Evolutionary conservation across 2,113 vertebrate genomes (phyloP).

Genomic region (Sylvietta virens): DNA sequence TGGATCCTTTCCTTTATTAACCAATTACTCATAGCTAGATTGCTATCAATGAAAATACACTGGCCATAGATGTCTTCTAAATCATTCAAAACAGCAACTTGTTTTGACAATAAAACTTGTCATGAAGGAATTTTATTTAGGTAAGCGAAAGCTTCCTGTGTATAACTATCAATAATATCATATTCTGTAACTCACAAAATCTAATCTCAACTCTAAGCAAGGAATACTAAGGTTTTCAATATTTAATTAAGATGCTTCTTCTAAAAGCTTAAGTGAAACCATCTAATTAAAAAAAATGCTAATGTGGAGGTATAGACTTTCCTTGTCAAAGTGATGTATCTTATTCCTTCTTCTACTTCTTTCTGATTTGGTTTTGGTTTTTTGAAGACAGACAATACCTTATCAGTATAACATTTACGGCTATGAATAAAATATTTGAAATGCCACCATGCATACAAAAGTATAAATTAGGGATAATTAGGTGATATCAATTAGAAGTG

Average conservation of each 20-base stretch:
- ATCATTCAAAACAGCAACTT: background rate
- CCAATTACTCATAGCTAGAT: background rate
- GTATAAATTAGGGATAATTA: background rate
- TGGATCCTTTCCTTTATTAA: background rate
- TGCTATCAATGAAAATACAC: background rate
- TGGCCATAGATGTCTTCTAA: background rate
- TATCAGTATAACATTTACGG: background rate
- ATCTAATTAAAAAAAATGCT: constrained; percentile 70
- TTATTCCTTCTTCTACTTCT: constrained; percentile 34
- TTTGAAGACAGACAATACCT: constrained; percentile 6
- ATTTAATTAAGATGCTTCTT: constrained; percentile 60
- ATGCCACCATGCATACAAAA: background rate
- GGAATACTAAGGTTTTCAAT: constrained; percentile 36
- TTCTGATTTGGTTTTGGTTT: background rate
- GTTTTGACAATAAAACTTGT: background rate
- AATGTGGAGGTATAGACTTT: constrained; percentile 54
- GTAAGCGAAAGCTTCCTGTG: background rate
- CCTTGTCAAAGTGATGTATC: constrained; percentile 23
- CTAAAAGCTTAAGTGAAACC: constrained; percentile 60
- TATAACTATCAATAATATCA: background rate
- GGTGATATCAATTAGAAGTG: background rate
- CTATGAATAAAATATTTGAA: constrained; percentile 57
- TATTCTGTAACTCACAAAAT: background rate
- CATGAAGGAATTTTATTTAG: background rate
- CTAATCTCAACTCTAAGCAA: constrained; percentile 32